These are phyloP conservation scores for Sus cebifrons DNA, from an alignment of 2,797 vertebrate genomes.

Conservation along the genomic window DNA sequence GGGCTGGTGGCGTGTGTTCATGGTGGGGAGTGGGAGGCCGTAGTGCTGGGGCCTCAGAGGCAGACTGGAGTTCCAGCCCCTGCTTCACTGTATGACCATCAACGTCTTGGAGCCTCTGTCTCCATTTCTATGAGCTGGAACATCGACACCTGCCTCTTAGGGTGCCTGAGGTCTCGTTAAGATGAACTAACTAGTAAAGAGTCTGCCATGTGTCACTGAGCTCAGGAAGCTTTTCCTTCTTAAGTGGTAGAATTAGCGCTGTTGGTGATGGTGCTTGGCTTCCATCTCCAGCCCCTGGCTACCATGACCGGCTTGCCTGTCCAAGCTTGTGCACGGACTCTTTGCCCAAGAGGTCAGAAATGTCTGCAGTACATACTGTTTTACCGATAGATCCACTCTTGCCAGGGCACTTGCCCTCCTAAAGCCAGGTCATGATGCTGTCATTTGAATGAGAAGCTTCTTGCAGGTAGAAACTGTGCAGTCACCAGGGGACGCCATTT, in stretches of 20 bases:
- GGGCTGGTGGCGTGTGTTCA: not conserved
- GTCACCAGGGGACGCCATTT: not conserved
- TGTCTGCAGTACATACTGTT: not conserved
- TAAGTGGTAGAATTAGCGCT: not conserved
- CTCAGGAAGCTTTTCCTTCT: not conserved
- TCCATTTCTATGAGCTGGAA: not conserved
- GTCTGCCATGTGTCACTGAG: not conserved
- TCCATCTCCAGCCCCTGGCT: not conserved
- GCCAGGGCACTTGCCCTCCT: not conserved
- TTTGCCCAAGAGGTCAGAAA: not conserved
- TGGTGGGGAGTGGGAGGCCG: not conserved
- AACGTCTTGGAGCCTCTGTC: not conserved
- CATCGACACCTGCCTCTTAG: not conserved
- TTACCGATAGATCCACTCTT: not conserved
- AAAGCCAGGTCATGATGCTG: not conserved
- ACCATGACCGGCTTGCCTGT: rapidly evolving
- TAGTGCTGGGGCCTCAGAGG: not conserved
- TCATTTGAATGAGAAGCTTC: not conserved
- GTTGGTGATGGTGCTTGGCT: not conserved
- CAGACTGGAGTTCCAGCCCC: not conserved
- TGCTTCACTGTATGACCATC: not conserved
- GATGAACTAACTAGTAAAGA: not conserved
- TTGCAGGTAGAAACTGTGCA: not conserved
- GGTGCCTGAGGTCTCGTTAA: not conserved
- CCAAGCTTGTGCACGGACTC: not conserved